Conservation (phyloP, 2,797 vertebrate species). For the Silurus lanzhouensis region DNA sequence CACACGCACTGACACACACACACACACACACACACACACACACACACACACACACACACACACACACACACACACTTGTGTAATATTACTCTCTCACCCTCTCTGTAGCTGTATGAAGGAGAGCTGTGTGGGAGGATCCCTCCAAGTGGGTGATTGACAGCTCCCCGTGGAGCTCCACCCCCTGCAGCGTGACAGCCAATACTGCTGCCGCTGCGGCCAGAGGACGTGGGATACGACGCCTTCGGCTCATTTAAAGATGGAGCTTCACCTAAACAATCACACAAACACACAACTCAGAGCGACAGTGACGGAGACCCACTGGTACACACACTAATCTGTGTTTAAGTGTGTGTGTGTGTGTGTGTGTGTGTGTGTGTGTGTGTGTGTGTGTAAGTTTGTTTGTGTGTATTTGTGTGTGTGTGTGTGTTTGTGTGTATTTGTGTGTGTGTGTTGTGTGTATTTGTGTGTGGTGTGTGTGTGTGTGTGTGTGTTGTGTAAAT, state of each 20-base stretch:
- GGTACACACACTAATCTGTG: constrained; percentile 70
- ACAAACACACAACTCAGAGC: constrained; percentile 89
- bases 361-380: neutral
- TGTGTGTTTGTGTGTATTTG: neutral
- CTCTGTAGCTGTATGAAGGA: constrained; percentile 87
- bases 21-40: too few species aligned
- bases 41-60: neutral
- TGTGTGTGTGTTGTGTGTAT: too few species aligned
- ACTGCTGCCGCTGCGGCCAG: constrained; percentile 88
- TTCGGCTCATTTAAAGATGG: constrained; percentile 89
- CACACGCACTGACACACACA: too few species aligned
- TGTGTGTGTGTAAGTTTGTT: too few species aligned
- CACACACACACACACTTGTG: neutral
- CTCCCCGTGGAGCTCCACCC: constrained; percentile 87
- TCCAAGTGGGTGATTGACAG: constrained; percentile 94
- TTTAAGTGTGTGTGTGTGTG: neutral
- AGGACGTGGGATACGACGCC: constrained; percentile 95
- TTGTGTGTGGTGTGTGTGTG: too few species aligned
- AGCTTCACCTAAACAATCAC: constrained; percentile 89
- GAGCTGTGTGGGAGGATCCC: constrained; percentile 94
- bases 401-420: too few species aligned
- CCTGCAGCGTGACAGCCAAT: constrained; percentile 85
- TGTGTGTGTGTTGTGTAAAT: too few species aligned
- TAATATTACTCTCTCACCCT: neutral
- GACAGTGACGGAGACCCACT: constrained; percentile 94